Conservation (phyloP, 1,140 invertebrate genomes). For the Liolophura sinensis region DNA sequence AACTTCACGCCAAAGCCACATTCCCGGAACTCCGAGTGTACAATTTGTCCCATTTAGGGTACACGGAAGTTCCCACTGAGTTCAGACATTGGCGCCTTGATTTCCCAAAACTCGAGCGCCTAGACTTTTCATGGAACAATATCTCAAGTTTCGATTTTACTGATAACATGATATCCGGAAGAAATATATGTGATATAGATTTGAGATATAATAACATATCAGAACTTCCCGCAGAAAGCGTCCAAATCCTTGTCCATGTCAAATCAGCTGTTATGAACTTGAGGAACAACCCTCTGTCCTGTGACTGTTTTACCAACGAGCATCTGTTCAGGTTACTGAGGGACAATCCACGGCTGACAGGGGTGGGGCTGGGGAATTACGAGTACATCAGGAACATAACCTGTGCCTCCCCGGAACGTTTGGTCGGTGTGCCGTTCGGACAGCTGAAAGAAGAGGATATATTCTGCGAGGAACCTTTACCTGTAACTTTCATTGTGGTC, state of each 20-base stretch:
- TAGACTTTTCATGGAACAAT: slow-evolving; percentile 31
- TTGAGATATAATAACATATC: slow-evolving; percentile 30
- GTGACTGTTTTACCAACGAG: slow-evolving; percentile 17
- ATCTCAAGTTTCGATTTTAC: slow-evolving; percentile 16
- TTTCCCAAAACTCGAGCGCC: slow-evolving; percentile 27
- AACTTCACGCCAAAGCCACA: slow-evolving; percentile 7
- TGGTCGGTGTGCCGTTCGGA: slow-evolving; percentile 17
- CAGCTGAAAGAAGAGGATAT: slow-evolving; percentile 13
- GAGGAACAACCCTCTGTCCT: slow-evolving; percentile 28
- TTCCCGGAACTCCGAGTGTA: slow-evolving; percentile 19
- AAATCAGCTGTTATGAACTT: slow-evolving; percentile 27
- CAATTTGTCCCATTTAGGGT: slow-evolving; percentile 25
- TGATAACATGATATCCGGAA: slow-evolving; percentile 5
- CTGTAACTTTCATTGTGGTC: slow-evolving; percentile 9
- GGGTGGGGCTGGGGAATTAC: slow-evolving; percentile 13
- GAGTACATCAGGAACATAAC: slow-evolving; percentile 23
- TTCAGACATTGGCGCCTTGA: slow-evolving; percentile 25
- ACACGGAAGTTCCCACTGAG: slow-evolving; percentile 15
- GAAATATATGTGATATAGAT: slow-evolving; percentile 18
- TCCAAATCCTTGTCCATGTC: slow-evolving; percentile 18
- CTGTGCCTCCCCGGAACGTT: slow-evolving; percentile 18
- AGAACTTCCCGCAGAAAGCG: slow-evolving; percentile 13
- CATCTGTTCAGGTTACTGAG: too few species aligned
- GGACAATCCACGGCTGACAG: too few species aligned
- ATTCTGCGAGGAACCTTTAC: slow-evolving; percentile 11